Evolutionary conservation across 2,113 vertebrate genomes (phyloP), one percentile per base, ranked within the genome.

Genomic region (Phalacrocorax carbo): DNA sequence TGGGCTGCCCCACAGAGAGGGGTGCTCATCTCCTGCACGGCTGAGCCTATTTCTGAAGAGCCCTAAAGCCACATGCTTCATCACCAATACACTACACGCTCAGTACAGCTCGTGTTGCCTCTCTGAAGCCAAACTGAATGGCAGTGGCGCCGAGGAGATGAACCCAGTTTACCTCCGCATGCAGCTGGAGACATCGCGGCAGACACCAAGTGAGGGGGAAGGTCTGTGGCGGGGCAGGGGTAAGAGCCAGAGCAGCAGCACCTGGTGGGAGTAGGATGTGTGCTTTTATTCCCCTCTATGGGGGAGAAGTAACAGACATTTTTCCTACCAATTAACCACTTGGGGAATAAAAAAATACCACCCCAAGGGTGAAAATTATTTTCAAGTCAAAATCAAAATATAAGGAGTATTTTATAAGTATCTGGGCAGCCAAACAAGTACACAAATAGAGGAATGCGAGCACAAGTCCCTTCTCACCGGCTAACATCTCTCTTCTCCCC

Each of bases 41-140:
- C 32, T 38, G n/a, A 36, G 52, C 57, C 42, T 13, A 0, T 26
- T 65, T n/a, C 51, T 26, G 27, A 70, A 78, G 44, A n/a, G 16
- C 36, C 70, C 42, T 5, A 12, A 48, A 34, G 27, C 46, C 7
- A 1, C 38, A 27, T 3, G 2, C 10, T 22, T 60, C 2, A 2
- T n/a, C 11, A 15, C 32, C 22, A 25, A 23, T n/a, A 44, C 44
- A 25, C 64, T 23, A 27, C n/a, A 5, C 40, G 8, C 36, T 36
- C 51, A 9, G 48, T 54, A 15, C 49, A 16, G 42, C 20, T 40
- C 6, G 7, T 5, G 32, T 13, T n/a, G 44, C 36, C 36, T 64
- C 73, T 66, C 68, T 66, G 26, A 78, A 87, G 61, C 70, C 25
- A 19, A 22, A 21, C 23, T 4, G 32, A 68, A 57, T 5, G 51